Conservation (phyloP, 1,140 invertebrate species). For the Bombus pyrosoma region DNA sequence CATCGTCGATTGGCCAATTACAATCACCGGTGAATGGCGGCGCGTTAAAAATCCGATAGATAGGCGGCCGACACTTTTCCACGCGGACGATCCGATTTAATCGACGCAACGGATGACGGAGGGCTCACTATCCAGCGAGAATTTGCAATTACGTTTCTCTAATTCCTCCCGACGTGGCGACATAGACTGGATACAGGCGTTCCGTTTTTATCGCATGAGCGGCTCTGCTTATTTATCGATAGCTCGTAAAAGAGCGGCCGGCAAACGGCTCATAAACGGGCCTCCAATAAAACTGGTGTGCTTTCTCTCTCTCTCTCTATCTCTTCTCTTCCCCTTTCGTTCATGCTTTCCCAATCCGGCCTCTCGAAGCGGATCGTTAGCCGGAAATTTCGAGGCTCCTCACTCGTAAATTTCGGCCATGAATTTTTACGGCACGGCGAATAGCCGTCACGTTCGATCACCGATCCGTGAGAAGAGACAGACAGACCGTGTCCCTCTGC, state of each 20-base stretch:
- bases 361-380: conserved; percentile 53
- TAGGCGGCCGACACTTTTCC: conserved; percentile 1
- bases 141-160: conserved; percentile 52
- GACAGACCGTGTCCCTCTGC: too few species aligned
- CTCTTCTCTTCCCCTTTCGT: neutral
- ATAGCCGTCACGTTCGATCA: conserved; percentile 12
- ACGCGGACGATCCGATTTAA: conserved; percentile 1
- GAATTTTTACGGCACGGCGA: conserved; percentile 57
- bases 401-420: conserved; percentile 61
- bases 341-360: neutral
- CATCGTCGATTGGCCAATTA: neutral
- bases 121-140: neutral
- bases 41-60: neutral
- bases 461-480: conserved; percentile 1
- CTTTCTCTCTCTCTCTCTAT: neutral
- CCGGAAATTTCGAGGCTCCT: conserved; percentile 50
- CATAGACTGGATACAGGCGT: conserved; percentile 12
- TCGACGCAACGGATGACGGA: conserved; percentile 9
- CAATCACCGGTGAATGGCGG: neutral
- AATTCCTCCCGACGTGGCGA: conserved; percentile 29
- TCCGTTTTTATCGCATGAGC: conserved; percentile 48
- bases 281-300: conserved; percentile 51
- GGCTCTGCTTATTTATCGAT: conserved; percentile 60
- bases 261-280: conserved; percentile 60
- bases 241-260: conserved; percentile 58